Evolutionary conservation across 2,888 invertebrate genomes (phyloP).

Genomic region (Electrophaes corylata): DNA sequence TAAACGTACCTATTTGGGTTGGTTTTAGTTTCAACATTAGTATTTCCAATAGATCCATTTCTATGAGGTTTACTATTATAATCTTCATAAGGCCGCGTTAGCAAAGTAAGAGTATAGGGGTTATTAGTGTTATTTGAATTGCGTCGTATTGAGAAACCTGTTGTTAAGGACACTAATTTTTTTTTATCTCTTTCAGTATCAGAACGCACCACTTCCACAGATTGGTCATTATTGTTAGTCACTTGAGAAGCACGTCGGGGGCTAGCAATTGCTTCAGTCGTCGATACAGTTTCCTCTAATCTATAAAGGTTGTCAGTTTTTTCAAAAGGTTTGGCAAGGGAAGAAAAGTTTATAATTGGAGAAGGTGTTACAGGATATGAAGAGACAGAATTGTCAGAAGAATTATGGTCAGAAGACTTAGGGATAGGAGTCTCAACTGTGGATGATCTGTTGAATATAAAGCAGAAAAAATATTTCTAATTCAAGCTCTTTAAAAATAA

Average conservation of each 20-base stretch:
- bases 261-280: conserved; percentile 64
- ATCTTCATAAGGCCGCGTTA: conserved; percentile 69
- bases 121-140: conserved; percentile 71
- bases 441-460: conserved; percentile 84
- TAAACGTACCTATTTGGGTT: conserved; percentile 55
- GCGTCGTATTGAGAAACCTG: conserved; percentile 78
- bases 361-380: conserved; percentile 59
- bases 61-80: conserved; percentile 48
- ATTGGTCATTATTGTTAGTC: conserved; percentile 62
- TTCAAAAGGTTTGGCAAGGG: conserved; percentile 79
- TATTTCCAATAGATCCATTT: conserved; percentile 20
- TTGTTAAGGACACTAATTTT: conserved; percentile 72
- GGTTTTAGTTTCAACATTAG: conserved; percentile 37
- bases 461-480: conserved; percentile 80
- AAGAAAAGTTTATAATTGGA: conserved; percentile 69
- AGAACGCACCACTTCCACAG: conserved; percentile 58
- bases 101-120: conserved; percentile 74
- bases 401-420: conserved; percentile 64
- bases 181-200: conserved; percentile 58
- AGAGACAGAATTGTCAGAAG: conserved; percentile 62
- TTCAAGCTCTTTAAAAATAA: conserved; percentile 61
- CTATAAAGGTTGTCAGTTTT: conserved; percentile 73
- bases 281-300: conserved; percentile 63
- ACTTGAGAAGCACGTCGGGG: conserved; percentile 54
- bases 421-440: conserved; percentile 78